These are phyloP conservation scores for Oryzias javanicus DNA, from an alignment of 2,113 vertebrate species.

Conservation along the genomic window DNA sequence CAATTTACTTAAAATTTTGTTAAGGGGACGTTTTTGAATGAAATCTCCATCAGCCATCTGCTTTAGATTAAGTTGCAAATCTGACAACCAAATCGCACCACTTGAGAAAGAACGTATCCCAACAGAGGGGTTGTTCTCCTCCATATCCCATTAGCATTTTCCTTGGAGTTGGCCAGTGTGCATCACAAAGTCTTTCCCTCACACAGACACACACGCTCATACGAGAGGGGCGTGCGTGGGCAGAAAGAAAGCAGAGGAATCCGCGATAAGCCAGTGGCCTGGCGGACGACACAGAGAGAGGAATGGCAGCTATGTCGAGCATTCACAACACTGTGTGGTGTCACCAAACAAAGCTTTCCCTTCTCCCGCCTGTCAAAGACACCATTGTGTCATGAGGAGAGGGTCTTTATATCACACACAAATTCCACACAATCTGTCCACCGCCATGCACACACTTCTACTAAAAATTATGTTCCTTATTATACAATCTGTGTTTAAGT, in stretches of 20 bases:
- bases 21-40: neutral
- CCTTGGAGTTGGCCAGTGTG: slow-evolving; percentile 52
- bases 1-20: neutral
- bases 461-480: slow-evolving; percentile 37
- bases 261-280: slow-evolving; percentile 77
- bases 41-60: slow-evolving; percentile 6
- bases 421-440: slow-evolving; percentile 88
- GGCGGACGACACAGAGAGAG: slow-evolving; percentile 78
- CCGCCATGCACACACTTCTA: slow-evolving; percentile 61
- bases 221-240: slow-evolving; percentile 64
- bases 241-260: slow-evolving; percentile 78
- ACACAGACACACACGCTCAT: slow-evolving; percentile 54
- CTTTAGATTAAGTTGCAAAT: slow-evolving; percentile 31
- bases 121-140: slow-evolving; percentile 56
- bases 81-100: slow-evolving; percentile 41
- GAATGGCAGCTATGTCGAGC: slow-evolving; percentile 91
- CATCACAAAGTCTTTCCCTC: slow-evolving; percentile 57
- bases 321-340: slow-evolving; percentile 96
- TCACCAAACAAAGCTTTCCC: slow-evolving; percentile 89
- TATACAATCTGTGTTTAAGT: too few relatives aligned
- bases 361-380: slow-evolving; percentile 95
- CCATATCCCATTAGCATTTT: slow-evolving; percentile 58
- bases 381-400: slow-evolving; percentile 86
- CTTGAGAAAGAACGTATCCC: slow-evolving; percentile 43
- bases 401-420: slow-evolving; percentile 89